Base-by-base conservation (phyloP, 2,113 vertebrate genomes). In the Lonchura striata region DNA sequence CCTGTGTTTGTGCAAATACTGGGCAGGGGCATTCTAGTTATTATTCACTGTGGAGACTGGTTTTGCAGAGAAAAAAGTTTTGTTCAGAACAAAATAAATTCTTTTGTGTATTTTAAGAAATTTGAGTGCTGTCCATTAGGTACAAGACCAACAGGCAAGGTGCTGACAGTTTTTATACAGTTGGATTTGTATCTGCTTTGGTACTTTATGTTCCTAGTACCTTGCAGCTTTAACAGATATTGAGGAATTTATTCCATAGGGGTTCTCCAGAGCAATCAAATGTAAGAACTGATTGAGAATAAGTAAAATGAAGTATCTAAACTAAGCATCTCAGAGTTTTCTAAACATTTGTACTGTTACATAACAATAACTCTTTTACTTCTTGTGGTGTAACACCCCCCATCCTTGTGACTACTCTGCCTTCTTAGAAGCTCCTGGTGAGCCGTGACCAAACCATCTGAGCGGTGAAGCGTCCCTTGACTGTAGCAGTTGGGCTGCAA, bases 401-500 rank as follows among this genome's bases (percentile, higher is more conserved):
- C 7, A 37, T 83, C 42, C 80, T 83, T 69, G 35, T 77, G 63
- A 83, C 64, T 77, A 19, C 31, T 50, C 13, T 83, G 31, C 35
- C 11, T 37, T 37, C 56, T 56, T 63, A 56, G 71, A 90, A 50
- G 42, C 31, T 77, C 35, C 54, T 63, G 41, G 42, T 69, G 44
- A 77, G 63, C 64, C 4, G 13, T 83, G 56, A 49, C 42, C 31
- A 41, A 37, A 33, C 18, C 15, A 54, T 49, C 64, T 63, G 64
- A 49, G 49, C 49, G 18, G 15, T 77, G 35, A 42, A 63, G 27
- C 0, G 0, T 77, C 49, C 22, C 42, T 50, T 42, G 56, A 8
- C 64, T 56, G 31, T 56, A 12, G 22, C 35, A 37, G 10, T 6
- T 83, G 64, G 42, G 31, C 71, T 0, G 0, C 1, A 3, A 56